Conservation (phyloP, 2,888 invertebrate species). For the Drosophila leonis region DNA sequence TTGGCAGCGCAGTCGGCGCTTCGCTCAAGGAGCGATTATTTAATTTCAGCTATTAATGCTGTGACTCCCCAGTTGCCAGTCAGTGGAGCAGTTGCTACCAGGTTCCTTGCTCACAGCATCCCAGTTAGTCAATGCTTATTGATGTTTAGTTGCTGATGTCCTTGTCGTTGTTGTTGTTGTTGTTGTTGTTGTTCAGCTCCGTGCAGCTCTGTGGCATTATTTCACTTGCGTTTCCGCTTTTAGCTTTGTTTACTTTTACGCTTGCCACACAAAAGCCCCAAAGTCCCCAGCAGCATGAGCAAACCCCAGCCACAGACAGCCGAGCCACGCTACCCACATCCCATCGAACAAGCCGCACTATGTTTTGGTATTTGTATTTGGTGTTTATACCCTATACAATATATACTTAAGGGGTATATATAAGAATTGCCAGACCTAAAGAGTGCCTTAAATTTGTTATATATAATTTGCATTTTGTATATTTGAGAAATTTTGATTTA, state of each 20-base stretch:
- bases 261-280: conserved; percentile 78
- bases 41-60: conserved; percentile 79
- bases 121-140: conserved; percentile 80
- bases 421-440: neutral
- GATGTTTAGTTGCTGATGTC: conserved; percentile 73
- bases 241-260: conserved; percentile 80
- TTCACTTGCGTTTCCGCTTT: conserved; percentile 80
- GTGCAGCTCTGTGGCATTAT: conserved; percentile 67
- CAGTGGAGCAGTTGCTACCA: conserved; percentile 42
- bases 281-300: conserved; percentile 69
- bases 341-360: conserved; percentile 70
- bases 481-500: too few relatives aligned
- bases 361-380: conserved; percentile 77
- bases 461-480: neutral
- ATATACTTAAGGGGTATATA: neutral
- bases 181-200: conserved; percentile 42
- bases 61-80: conserved; percentile 59
- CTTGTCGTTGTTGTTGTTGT: conserved; percentile 30
- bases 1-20: conserved; percentile 24
- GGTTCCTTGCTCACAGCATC: conserved; percentile 43
- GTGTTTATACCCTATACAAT: conserved; percentile 48
- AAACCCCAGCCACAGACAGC: conserved; percentile 45
- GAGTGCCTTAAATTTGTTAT: neutral
- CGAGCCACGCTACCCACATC: conserved; percentile 40
- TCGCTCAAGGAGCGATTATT: conserved; percentile 79